These are phyloP conservation scores for Eufriesea mexicana DNA, from an alignment of 1,140 invertebrate genomes.

Conservation along the genomic window DNA sequence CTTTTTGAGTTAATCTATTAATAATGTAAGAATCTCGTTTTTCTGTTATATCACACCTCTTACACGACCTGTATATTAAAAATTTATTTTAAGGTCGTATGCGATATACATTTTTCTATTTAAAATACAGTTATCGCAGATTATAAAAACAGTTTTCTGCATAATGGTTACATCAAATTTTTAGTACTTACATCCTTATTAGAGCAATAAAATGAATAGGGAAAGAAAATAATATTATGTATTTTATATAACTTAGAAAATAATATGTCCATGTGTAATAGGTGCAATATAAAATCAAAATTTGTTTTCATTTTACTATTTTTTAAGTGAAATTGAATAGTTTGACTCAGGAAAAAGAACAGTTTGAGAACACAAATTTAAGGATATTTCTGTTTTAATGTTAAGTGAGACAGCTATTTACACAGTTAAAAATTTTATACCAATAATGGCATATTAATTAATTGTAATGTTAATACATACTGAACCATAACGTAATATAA, in stretches of 20 bases:
- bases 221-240: constrained; percentile 13
- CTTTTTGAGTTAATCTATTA: neutral
- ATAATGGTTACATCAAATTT: constrained; percentile 9
- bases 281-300: constrained; percentile 50
- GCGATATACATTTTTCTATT: neutral
- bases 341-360: neutral
- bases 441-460: neutral
- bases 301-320: constrained; percentile 9
- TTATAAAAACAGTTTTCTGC: constrained; percentile 5
- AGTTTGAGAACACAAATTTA: constrained; percentile 4
- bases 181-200: constrained; percentile 38
- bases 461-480: constrained; percentile 11
- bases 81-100: constrained; percentile 1
- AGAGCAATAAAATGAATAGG: constrained; percentile 16
- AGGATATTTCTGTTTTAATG: constrained; percentile 17
- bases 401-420: constrained; percentile 15
- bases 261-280: constrained; percentile 18
- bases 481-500: constrained; percentile 18
- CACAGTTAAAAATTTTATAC: constrained; percentile 3
- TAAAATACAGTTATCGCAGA: neutral
- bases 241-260: constrained; percentile 19
- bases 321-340: constrained; percentile 14
- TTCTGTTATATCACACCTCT: constrained; percentile 26
- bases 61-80: neutral
- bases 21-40: constrained; percentile 8